Base-by-base conservation (phyloP, 2,113 vertebrate species). In the Heterotilapia buettikoferi region DNA sequence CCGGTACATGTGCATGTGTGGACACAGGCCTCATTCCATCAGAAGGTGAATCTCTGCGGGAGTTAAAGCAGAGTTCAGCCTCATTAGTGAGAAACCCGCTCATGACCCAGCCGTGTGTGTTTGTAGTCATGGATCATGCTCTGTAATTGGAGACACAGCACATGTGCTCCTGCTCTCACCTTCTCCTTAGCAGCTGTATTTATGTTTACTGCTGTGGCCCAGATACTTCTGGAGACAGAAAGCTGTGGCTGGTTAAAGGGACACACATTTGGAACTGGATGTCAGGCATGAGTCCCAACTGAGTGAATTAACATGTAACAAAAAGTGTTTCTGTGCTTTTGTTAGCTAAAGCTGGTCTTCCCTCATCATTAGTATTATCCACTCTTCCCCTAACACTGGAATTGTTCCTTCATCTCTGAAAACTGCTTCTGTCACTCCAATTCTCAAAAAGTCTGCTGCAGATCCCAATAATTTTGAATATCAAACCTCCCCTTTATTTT, bases 1-100 rank as follows among this genome's bases (percentile, higher is more conserved):
- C 29, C 24, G 63, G 33, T 59, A 24, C 47, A 12, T 86, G 47
- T 33, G 53, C 59, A 61, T 45, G 45, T 83, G 71, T 76, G 50
- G 54, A 40, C 52, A 71, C 18, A 90, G 63, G 13, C 87, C 91
- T 66, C 61, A 90, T 93, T 95, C 92, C 88, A 84, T 95, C 94
- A 85, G n/a, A 59, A 63, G 88, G 89, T 92, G 90, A 90, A 88
- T 92, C 88, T 89, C 88, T 84, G 85, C 6, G 9, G 86, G 80
- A 31, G 90, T 81, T 89, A 73, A 83, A 91, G 40, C 59, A 88
- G 84, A 90, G 90, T 90, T 93, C 54, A 80, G 82, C 82, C 91
- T 94, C 78, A 90, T 95, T 95, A 93, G 84, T 4, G 7, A 79
- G 66, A 81, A 82, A 83, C 81, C 85, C 66, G 43, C 36, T 88